Evolutionary conservation across 2,888 invertebrate genomes (phyloP).

Genomic region (Exephanes ischioxanthus): DNA sequence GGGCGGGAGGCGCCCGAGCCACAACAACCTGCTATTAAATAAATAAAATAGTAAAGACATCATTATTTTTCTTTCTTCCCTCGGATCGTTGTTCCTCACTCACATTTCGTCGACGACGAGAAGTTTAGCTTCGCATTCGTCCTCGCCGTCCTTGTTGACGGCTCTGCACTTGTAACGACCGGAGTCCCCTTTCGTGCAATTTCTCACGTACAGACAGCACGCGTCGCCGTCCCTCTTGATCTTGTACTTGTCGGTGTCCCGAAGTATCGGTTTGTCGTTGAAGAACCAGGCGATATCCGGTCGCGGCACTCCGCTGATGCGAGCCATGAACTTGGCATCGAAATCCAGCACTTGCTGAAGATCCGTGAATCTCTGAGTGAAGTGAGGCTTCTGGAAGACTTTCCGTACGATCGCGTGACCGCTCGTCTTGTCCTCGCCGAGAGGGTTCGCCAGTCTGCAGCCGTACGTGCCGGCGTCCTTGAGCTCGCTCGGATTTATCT

Average conservation of each 20-base stretch:
- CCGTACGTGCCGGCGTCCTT: slow-evolving; percentile 92
- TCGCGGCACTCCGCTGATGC: slow-evolving; percentile 92
- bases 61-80: neutral
- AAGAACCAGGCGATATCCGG: slow-evolving; percentile 96
- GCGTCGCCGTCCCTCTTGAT: slow-evolving; percentile 93
- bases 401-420: slow-evolving; percentile 92
- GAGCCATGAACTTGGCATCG: slow-evolving; percentile 94
- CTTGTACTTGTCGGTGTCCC: slow-evolving; percentile 90
- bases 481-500: slow-evolving; percentile 89
- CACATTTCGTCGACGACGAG: slow-evolving; percentile 94
- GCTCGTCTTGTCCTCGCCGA: slow-evolving; percentile 90
- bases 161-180: slow-evolving; percentile 93
- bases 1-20: too few relatives aligned
- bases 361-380: slow-evolving; percentile 91
- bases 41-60: too few relatives aligned
- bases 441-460: slow-evolving; percentile 91
- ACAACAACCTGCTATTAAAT: neutral
- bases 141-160: slow-evolving; percentile 92
- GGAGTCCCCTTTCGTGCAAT: slow-evolving; percentile 89
- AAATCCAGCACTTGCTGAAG: slow-evolving; percentile 91
- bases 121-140: slow-evolving; percentile 90
- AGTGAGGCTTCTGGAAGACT: slow-evolving; percentile 92
- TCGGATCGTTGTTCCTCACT: slow-evolving; percentile 79
- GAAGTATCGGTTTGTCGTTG: slow-evolving; percentile 90
- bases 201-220: slow-evolving; percentile 91